Evolutionary conservation across 2,888 invertebrate species (phyloP).

Genomic region (Idaea dimidiata): DNA sequence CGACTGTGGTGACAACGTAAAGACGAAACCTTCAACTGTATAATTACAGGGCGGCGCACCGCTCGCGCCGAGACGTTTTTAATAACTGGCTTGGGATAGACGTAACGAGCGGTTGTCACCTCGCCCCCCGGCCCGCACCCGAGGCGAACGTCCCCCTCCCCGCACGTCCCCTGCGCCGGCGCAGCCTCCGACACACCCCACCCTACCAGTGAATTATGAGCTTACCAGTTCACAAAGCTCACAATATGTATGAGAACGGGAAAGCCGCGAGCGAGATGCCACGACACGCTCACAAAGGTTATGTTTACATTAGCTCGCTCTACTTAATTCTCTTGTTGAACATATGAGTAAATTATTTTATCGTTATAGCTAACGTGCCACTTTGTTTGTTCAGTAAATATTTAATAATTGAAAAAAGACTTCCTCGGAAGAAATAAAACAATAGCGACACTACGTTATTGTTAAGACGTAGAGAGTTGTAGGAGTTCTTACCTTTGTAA

Average conservation of each 20-base stretch:
- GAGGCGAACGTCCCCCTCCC: conserved; percentile 60
- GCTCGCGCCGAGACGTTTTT: conserved; percentile 82
- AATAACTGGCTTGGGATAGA: conserved; percentile 81
- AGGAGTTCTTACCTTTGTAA: neutral
- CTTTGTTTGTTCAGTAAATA: conserved; percentile 18
- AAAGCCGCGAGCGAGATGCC: conserved; percentile 48
- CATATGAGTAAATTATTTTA: conserved; percentile 30
- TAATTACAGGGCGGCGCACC: conserved; percentile 81
- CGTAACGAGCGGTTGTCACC: conserved; percentile 81
- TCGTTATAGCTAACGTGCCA: conserved; percentile 22
- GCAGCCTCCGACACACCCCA: conserved; percentile 65
- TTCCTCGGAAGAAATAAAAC: neutral
- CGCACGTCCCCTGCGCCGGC: conserved; percentile 48
- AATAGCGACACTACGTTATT: no score
- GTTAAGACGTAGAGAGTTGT: neutral
- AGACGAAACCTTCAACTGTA: conserved; percentile 71
- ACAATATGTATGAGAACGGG: conserved; percentile 38
- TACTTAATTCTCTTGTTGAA: conserved; percentile 25
- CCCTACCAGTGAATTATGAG: conserved; percentile 70
- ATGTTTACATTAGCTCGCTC: conserved; percentile 48
- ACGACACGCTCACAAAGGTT: conserved; percentile 45
- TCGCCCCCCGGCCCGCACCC: conserved; percentile 61
- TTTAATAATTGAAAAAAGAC: conserved; percentile 12
- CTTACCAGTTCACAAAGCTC: conserved; percentile 44
- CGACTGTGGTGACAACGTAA: conserved; percentile 69